Percentiles rank a stretch among this genome's conserved stretches.
phyloP scores from a whole-genome alignment of 2,797 vertebrate genomes.

The Cheirogaleus major region DNA sequence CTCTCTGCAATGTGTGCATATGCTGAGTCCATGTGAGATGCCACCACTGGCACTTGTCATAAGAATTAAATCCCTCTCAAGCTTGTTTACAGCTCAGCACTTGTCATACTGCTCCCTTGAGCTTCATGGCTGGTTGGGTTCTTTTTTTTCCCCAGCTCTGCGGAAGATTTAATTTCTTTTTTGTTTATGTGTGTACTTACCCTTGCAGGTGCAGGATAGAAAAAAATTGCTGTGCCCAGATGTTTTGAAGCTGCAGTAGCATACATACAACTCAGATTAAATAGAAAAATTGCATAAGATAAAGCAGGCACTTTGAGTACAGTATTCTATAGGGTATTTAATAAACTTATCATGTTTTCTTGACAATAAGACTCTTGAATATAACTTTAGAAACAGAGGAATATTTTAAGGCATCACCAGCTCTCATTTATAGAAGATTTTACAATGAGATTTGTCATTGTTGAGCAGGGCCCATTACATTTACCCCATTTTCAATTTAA shows the following conservation, averaged over 20 bases:
- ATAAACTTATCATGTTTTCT: constrained; percentile 75
- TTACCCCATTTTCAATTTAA: constrained; percentile 54
- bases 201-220: constrained; percentile 87
- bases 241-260: constrained; percentile 83
- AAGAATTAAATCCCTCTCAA: constrained; percentile 90
- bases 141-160: constrained; percentile 76
- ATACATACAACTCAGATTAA: constrained; percentile 85
- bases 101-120: constrained; percentile 89
- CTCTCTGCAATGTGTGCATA: constrained; percentile 85
- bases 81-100: constrained; percentile 90
- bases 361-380: constrained; percentile 70
- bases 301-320: constrained; percentile 65
- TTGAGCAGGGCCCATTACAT: constrained; percentile 51
- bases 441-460: constrained; percentile 56
- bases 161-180: constrained; percentile 87
- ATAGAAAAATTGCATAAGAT: constrained; percentile 77
- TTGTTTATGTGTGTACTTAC: constrained; percentile 87
- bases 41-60: constrained; percentile 88
- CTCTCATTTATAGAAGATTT: constrained; percentile 69
- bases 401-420: constrained; percentile 66
- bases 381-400: constrained; percentile 58
- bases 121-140: constrained; percentile 84
- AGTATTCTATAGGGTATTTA: constrained; percentile 74
- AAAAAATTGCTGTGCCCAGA: constrained; percentile 84
- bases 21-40: constrained; percentile 85